phyloP scores from a whole-genome alignment of 2,113 vertebrate species.

The Eurypyga helias region DNA sequence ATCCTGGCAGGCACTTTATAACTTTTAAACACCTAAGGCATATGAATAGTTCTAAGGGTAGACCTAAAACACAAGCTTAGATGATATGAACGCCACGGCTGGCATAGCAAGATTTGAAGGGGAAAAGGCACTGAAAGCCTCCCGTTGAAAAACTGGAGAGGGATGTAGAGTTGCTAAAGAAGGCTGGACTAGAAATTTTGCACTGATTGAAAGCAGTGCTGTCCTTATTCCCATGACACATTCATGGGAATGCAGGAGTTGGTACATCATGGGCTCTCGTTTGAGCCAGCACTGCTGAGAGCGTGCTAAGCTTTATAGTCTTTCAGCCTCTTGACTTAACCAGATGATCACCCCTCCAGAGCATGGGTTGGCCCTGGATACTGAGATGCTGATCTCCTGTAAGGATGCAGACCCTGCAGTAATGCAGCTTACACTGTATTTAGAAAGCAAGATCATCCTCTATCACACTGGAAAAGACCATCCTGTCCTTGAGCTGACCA shows the following conservation, averaged over 20 bases:
- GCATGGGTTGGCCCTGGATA: fast-evolving
- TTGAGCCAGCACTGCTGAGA: background rate
- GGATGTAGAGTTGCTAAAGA: background rate
- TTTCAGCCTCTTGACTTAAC: background rate
- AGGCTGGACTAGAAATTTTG: background rate
- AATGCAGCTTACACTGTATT: background rate
- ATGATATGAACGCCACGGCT: background rate
- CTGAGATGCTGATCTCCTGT: background rate
- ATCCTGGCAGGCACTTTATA: background rate
- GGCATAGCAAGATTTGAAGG: background rate
- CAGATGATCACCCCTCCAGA: background rate
- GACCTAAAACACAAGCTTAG: background rate
- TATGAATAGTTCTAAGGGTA: background rate
- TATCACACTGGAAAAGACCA: background rate
- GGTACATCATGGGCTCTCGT: background rate
- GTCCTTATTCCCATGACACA: too few relatives aligned
- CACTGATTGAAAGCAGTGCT: background rate
- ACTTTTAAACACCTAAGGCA: background rate
- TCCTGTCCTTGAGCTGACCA: background rate
- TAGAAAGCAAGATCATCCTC: background rate
- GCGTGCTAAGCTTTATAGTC: background rate
- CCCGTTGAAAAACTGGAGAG: background rate
- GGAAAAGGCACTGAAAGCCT: background rate
- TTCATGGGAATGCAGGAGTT: background rate
- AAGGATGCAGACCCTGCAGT: background rate